Evolutionary conservation across 1,140 invertebrate species (phyloP).

Genomic region (Trialeurodes vaporariorum): DNA sequence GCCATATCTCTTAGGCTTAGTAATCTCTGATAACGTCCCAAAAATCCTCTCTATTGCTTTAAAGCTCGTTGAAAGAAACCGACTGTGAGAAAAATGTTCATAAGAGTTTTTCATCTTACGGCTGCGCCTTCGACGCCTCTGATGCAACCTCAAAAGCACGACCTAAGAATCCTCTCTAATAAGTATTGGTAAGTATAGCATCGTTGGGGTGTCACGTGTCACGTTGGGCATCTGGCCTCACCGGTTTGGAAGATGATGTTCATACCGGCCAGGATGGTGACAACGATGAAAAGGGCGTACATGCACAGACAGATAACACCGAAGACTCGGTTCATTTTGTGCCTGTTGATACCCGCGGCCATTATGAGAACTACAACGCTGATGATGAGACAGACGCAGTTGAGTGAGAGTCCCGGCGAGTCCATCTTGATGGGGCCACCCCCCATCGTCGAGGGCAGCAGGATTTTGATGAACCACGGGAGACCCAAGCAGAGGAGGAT

Average conservation of each 20-base stretch:
- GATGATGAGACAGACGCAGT: constrained; percentile 24
- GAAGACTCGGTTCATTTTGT: constrained; percentile 22
- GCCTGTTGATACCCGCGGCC: constrained; percentile 20
- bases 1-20: no score
- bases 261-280: constrained; percentile 23
- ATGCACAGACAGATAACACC: constrained; percentile 24
- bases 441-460: constrained; percentile 36
- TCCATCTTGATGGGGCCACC: constrained; percentile 25
- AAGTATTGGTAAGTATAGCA: no score
- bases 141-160: no score
- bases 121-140: no score
- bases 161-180: no score
- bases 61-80: no score
- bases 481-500: constrained; percentile 73
- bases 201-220: no score
- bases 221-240: constrained; percentile 1
- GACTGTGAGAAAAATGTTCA: no score
- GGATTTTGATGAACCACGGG: constrained; percentile 67
- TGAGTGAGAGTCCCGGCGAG: constrained; percentile 23
- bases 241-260: constrained; percentile 13
- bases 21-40: no score
- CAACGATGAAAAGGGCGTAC: constrained; percentile 24
- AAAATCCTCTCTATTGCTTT: no score
- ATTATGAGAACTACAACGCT: constrained; percentile 23
- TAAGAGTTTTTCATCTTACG: no score